Conservation (phyloP, 2,113 vertebrate genomes). For the Pavo muticus region DNA sequence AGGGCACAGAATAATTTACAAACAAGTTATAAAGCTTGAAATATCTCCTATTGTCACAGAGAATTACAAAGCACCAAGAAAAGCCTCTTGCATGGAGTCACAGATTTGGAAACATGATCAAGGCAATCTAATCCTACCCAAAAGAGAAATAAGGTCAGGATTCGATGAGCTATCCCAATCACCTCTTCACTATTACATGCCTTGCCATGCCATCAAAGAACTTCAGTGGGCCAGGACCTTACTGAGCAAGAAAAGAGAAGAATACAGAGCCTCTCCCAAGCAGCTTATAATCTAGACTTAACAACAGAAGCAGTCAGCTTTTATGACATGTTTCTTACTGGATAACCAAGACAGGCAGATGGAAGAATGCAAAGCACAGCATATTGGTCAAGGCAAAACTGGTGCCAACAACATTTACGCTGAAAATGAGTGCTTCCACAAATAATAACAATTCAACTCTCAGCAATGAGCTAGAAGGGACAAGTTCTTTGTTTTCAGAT, state of each 20-base stretch:
- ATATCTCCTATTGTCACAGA: constrained; percentile 10
- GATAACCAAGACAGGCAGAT: background rate
- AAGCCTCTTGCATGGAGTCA: background rate
- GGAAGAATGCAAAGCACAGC: background rate
- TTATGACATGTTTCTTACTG: background rate
- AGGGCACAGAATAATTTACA: background rate
- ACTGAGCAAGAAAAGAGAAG: background rate
- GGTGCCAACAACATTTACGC: background rate
- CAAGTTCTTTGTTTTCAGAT: background rate
- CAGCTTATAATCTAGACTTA: background rate
- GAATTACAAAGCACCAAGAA: constrained; percentile 19
- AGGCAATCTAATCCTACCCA: background rate
- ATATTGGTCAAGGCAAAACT: background rate
- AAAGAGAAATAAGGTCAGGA: background rate
- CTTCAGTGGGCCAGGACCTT: background rate
- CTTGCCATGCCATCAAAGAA: background rate
- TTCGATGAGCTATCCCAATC: background rate
- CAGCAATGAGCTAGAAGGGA: background rate
- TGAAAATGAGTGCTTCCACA: background rate
- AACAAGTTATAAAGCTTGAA: constrained; percentile 39
- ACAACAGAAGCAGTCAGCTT: background rate
- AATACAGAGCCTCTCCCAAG: background rate
- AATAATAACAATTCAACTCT: background rate
- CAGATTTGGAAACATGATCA: background rate
- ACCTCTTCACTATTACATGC: background rate